phyloP scores from a whole-genome alignment of 2,797 vertebrate species.

The Holocentrus rufus region DNA sequence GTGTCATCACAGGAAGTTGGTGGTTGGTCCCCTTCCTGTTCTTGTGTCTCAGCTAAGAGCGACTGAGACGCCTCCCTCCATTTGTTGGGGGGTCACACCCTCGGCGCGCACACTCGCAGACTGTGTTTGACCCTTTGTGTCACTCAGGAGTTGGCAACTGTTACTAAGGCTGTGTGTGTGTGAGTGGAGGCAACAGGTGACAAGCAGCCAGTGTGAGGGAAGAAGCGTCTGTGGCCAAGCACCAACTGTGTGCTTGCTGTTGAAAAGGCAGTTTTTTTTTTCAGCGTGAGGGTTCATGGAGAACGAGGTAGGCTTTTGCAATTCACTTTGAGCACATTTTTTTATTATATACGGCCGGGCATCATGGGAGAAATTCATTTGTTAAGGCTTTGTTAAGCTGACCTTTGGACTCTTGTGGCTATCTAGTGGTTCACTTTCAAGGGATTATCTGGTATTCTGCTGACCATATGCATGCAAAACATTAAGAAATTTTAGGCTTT shows the following conservation, averaged over 20 bases:
- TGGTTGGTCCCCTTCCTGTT: constrained; percentile 85
- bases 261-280: constrained; percentile 20
- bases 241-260: constrained; percentile 1
- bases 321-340: background rate
- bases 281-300: constrained; percentile 76
- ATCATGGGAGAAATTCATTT: background rate
- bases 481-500: background rate
- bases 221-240: constrained; percentile 31
- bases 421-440: background rate
- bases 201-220: constrained; percentile 24
- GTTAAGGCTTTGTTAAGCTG: background rate
- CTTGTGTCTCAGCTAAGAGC: constrained; percentile 25
- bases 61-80: constrained; percentile 52
- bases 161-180: constrained; percentile 20
- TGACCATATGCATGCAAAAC: background rate
- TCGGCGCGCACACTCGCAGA: constrained; percentile 4
- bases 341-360: background rate
- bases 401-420: background rate
- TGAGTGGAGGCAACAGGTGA: constrained; percentile 57
- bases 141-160: constrained; percentile 58
- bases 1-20: constrained; percentile 86
- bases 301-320: constrained; percentile 77
- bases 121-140: constrained; percentile 15
- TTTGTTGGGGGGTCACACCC: constrained; percentile 48
- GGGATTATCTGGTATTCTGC: too few relatives aligned